A percentile compares a stretch with the other conserved stretches of the same genome.
Conservation (phyloP, 2,113 vertebrate species). For the Pipa parva region DNA sequence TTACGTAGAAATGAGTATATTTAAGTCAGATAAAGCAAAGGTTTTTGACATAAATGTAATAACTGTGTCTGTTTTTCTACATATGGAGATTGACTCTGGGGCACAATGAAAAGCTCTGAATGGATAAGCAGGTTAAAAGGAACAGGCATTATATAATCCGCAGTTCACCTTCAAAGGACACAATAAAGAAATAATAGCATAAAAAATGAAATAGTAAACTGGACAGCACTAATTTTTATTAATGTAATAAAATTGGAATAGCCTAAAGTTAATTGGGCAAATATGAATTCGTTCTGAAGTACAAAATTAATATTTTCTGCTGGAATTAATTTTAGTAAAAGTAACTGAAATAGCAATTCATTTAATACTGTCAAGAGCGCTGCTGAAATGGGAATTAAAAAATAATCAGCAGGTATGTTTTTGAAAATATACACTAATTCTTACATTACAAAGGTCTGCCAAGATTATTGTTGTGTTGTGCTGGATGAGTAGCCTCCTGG, state of each 20-base stretch:
- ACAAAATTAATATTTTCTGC: conserved; percentile 48
- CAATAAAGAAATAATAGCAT: conserved; percentile 33
- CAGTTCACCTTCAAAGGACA: not conserved
- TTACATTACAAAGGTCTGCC: too few relatives aligned
- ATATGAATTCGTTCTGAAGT: conserved; percentile 25
- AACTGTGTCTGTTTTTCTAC: not conserved
- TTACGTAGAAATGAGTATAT: not conserved
- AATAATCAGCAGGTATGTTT: not conserved
- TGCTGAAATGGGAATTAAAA: not conserved
- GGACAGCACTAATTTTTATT: conserved; percentile 54
- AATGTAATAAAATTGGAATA: conserved; percentile 48
- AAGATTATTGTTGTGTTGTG: too few relatives aligned
- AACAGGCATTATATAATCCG: not conserved
- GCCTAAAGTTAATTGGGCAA: conserved; percentile 53
- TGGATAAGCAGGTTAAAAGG: not conserved
- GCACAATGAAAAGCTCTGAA: accelerated
- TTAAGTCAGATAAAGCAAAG: not conserved
- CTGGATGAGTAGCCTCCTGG: too few relatives aligned
- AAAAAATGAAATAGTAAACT: conserved; percentile 49
- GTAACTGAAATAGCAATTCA: not conserved
- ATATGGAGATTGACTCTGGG: not conserved
- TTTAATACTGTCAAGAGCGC: not conserved
- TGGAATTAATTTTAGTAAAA: conserved; percentile 25
- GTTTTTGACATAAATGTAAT: not conserved
- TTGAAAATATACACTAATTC: not conserved